Evolutionary conservation across 2,888 invertebrate species (phyloP), one percentile per base, ranked within the genome.

Genomic region (Harmothoe impar): DNA sequence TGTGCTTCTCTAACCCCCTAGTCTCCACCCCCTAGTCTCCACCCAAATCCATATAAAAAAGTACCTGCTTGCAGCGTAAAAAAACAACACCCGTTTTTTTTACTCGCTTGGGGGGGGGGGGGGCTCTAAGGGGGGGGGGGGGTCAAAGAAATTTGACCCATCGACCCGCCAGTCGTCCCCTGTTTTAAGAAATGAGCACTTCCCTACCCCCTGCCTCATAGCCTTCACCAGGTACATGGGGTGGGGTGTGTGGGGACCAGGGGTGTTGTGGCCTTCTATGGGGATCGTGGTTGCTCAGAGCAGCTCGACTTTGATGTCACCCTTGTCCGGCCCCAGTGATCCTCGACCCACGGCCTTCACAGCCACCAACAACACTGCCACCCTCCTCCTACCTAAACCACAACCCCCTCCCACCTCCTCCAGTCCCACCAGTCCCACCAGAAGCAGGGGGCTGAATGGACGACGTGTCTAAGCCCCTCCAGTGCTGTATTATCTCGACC

Each of bases 291-390:
- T n/a, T 62, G 62, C 62, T 62, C 62, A n/a, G 62, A 62, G 62
- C 62, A 62, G 62, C 62, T 62, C 62, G 62, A 62, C 72, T 72
- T 72, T 72, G 72, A 72, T 72, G 72, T 72, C 31, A 72, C 72
- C 72, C 72, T 72, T 72, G 72, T 29, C 72, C 72, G 29, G 72
- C 72, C 20, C 25, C 17, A 29, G 25, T 25, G 31, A 29, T 29
- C 72, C 72, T 72, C 72, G 15, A 25, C 25, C 25, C 29, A 5
- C 29, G 72, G 72, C 72, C 25, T 72, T 29, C 72, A 72, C 72
- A 72, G 72, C 31, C 3, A 3, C 62, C 62, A n/a, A n/a, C 72
- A 12, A 15, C 72, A 15, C 72, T 25, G 17, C n/a, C 72, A 29
- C 72, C 17, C 29, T 25, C 29, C 43, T 43, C 43, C 10, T 10